phyloP scores from a whole-genome alignment of 2,113 vertebrate genomes.

The Pyxicephalus adspersus region DNA sequence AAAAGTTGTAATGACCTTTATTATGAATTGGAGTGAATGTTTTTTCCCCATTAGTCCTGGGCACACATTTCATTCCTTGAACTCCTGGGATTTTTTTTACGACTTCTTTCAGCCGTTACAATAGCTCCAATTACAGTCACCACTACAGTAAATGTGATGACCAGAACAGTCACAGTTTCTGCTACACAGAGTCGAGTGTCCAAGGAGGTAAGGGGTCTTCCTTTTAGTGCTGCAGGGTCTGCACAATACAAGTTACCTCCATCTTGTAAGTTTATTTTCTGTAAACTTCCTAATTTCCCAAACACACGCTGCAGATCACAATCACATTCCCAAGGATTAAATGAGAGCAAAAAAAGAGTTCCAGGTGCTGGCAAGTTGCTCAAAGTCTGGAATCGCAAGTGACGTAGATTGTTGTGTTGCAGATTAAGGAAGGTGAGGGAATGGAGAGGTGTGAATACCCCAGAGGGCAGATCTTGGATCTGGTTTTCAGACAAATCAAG shows the following conservation, averaged over 20 bases:
- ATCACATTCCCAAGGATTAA: slow-evolving; percentile 80
- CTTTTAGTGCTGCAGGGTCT: slow-evolving; percentile 63
- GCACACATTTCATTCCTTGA: slow-evolving; percentile 69
- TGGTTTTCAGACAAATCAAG: slow-evolving; percentile 73
- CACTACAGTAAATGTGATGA: slow-evolving; percentile 77
- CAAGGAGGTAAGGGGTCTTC: slow-evolving; percentile 67
- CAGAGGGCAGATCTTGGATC: slow-evolving; percentile 65
- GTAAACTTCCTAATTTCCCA: slow-evolving; percentile 74
- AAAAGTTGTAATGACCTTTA: too few relatives aligned
- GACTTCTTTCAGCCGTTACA: slow-evolving; percentile 78
- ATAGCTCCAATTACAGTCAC: slow-evolving; percentile 78
- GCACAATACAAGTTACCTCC: slow-evolving; percentile 74
- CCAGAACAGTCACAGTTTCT: slow-evolving; percentile 79
- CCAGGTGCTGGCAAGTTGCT: slow-evolving; percentile 74
- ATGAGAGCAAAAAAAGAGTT: slow-evolving; percentile 75
- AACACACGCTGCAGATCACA: slow-evolving; percentile 82
- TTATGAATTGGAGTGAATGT: too few relatives aligned
- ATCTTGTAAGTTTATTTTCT: slow-evolving; percentile 76
- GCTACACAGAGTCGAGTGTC: slow-evolving; percentile 75
- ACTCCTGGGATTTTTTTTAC: slow-evolving; percentile 71
- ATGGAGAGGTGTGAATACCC: slow-evolving; percentile 71
- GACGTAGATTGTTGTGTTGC: slow-evolving; percentile 68
- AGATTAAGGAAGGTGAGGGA: slow-evolving; percentile 74
- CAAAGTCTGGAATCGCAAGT: slow-evolving; percentile 76
- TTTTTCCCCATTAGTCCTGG: slow-evolving; percentile 57